These are phyloP conservation scores for Stegana nigrithorax DNA, from an alignment of 2,888 invertebrate species.

Conservation along the genomic window DNA sequence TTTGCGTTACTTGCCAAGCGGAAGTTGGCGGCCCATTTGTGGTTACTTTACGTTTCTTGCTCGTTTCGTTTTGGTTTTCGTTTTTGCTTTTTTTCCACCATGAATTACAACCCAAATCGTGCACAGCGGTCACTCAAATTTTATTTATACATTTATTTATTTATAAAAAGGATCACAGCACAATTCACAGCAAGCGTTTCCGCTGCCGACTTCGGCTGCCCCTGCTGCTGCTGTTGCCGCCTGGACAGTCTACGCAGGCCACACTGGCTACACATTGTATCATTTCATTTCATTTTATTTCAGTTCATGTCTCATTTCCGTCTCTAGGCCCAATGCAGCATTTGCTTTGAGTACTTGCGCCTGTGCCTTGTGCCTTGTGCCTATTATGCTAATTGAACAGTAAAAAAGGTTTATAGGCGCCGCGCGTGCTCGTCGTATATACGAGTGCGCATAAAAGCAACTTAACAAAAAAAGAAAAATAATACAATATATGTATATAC, in stretches of 20 bases:
- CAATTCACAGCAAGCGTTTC: constrained; percentile 33
- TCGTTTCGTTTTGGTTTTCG: no score
- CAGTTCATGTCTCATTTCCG: not conserved
- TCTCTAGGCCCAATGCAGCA: not conserved
- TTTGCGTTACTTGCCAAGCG: no score
- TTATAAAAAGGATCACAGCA: constrained; percentile 56
- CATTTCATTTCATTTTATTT: constrained; percentile 3
- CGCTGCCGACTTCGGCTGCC: not conserved
- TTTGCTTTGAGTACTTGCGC: not conserved
- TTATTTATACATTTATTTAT: constrained; percentile 61
- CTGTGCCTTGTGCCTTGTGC: constrained; percentile 41
- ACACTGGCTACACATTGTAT: no score
- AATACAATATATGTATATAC: no score
- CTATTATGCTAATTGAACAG: constrained; percentile 65
- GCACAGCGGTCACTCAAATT: constrained; percentile 17
- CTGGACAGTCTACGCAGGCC: no score
- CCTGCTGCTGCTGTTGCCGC: not conserved
- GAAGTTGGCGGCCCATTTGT: constrained; percentile 2
- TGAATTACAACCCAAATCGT: not conserved
- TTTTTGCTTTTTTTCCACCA: no score
- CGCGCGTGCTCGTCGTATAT: constrained; percentile 42
- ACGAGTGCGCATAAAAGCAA: constrained; percentile 31
- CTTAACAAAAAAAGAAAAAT: constrained; percentile 25
- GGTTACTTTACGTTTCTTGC: no score
- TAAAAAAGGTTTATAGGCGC: constrained; percentile 55